Conservation (phyloP, 2,797 vertebrate genomes). For the Denticeps clupeoides region DNA sequence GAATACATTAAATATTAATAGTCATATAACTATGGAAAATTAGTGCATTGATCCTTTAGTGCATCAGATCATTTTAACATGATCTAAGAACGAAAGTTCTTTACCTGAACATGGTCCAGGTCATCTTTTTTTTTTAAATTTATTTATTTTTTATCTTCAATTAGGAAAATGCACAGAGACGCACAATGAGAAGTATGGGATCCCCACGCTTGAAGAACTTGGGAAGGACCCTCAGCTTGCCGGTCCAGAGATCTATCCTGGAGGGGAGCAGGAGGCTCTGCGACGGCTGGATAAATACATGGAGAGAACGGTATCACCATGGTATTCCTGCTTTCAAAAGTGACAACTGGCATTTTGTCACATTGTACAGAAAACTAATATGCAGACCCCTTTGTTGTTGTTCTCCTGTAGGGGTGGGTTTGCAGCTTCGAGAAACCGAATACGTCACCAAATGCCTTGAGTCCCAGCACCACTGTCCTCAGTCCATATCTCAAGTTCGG, state of each 20-base stretch:
- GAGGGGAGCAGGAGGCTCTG: constrained; percentile 57
- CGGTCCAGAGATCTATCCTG: constrained; percentile 45
- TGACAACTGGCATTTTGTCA: background rate
- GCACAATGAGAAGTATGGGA: constrained; percentile 29
- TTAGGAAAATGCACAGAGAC: constrained; percentile 41
- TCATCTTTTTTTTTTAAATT: background rate
- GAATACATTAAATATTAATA: background rate
- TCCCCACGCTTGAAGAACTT: constrained; percentile 50
- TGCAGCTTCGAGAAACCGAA: constrained; percentile 63
- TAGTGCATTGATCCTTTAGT: background rate
- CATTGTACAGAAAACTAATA: background rate
- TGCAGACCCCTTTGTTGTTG: background rate
- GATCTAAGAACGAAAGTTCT: no score
- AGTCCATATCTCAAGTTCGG: constrained; percentile 63
- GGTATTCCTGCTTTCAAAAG: background rate
- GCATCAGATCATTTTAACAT: no score
- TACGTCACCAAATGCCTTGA: constrained; percentile 59
- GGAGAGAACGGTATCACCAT: constrained; percentile 38
- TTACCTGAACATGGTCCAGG: no score
- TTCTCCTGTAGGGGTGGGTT: constrained; percentile 50
- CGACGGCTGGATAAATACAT: constrained; percentile 49
- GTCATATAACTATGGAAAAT: background rate
- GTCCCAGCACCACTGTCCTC: constrained; percentile 66
- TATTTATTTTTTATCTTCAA: background rate
- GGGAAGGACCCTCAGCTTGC: constrained; percentile 30